Conservation (phyloP, 1,140 invertebrate genomes). For the Chrysomallon squamiferum region DNA sequence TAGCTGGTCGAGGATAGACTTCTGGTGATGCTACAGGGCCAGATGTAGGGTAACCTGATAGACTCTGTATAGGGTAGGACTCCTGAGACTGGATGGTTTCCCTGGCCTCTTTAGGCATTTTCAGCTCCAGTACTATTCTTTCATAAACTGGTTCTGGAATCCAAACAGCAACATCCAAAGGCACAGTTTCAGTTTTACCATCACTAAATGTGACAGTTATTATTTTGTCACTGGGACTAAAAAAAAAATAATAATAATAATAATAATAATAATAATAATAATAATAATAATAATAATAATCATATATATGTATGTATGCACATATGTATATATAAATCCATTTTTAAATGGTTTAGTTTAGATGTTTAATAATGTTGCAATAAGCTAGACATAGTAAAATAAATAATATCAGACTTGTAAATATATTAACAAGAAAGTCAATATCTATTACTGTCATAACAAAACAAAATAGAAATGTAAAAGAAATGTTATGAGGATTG, state of each 20-base stretch:
- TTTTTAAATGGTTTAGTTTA: background rate
- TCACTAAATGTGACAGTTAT: constrained; percentile 53
- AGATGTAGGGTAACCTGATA: constrained; percentile 42
- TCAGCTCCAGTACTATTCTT: constrained; percentile 46
- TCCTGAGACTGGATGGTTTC: constrained; percentile 35
- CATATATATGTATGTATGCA: background rate
- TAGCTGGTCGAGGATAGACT: constrained; percentile 26
- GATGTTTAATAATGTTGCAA: too few relatives aligned
- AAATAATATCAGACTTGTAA: too few relatives aligned
- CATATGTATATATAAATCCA: background rate
- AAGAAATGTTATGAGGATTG: too few relatives aligned
- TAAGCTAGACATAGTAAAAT: too few relatives aligned
- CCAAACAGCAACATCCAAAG: constrained; percentile 45
- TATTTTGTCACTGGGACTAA: constrained; percentile 39
- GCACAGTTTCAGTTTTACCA: constrained; percentile 45
- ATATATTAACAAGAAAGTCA: too few relatives aligned
- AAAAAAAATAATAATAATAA: too few relatives aligned
- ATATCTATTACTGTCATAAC: too few relatives aligned
- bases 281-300: too few relatives aligned
- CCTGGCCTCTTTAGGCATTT: constrained; percentile 48
- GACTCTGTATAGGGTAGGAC: constrained; percentile 45
- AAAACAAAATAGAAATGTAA: too few relatives aligned
- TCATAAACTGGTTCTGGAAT: constrained; percentile 44
- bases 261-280: too few relatives aligned
- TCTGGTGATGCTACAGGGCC: constrained; percentile 28